phyloP scores from a whole-genome alignment of 2,113 vertebrate species.

The Neoarius graeffei region DNA sequence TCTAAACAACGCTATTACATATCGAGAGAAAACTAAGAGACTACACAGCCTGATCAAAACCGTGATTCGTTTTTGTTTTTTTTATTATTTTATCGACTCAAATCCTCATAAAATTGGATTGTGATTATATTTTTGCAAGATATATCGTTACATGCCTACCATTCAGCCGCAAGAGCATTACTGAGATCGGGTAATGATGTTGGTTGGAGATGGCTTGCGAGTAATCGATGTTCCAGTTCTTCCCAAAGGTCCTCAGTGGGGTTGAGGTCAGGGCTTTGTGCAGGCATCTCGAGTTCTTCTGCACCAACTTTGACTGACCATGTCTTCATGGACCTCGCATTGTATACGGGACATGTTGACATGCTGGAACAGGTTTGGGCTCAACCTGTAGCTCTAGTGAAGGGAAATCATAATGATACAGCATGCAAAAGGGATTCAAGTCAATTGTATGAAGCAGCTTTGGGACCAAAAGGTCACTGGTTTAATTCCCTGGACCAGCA shows the following conservation, averaged over 20 bases:
- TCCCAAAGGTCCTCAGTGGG: neutral
- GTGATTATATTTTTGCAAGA: too few relatives aligned
- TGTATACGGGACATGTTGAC: neutral
- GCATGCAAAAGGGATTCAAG: neutral
- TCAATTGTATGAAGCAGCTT: neutral
- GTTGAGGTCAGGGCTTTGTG: neutral
- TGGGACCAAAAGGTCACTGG: too few relatives aligned
- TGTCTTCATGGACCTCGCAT: neutral
- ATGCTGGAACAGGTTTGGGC: neutral
- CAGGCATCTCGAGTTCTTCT: neutral
- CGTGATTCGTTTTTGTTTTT: too few relatives aligned
- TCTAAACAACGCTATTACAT: too few relatives aligned
- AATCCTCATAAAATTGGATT: too few relatives aligned
- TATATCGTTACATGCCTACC: too few relatives aligned
- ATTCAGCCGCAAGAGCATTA: too few relatives aligned
- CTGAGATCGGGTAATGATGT: neutral
- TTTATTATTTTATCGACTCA: too few relatives aligned
- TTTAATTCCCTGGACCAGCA: too few relatives aligned
- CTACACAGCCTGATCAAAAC: too few relatives aligned
- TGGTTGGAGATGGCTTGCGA: neutral
- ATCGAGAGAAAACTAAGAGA: too few relatives aligned
- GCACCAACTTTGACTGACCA: neutral
- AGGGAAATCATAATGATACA: neutral
- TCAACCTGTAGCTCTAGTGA: too few relatives aligned
- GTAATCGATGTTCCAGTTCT: neutral